Conservation (phyloP, 2,888 invertebrate species). For the Temnothorax ravouxi region DNA sequence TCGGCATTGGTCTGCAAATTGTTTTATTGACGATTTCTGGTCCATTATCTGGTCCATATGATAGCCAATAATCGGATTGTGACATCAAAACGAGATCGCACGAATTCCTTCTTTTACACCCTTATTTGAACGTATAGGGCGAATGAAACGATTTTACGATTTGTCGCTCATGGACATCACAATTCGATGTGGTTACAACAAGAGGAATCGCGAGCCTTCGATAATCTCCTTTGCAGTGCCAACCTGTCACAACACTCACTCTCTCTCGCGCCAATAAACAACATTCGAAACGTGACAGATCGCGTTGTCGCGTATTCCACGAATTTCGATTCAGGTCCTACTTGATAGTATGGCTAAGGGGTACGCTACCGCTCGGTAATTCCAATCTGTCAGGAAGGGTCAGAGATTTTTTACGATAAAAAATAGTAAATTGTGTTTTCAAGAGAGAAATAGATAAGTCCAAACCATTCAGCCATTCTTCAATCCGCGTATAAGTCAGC, state of each 20-base stretch:
- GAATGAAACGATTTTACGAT: neutral
- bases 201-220: neutral
- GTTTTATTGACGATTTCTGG: slow-evolving; percentile 17
- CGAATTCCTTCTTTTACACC: neutral
- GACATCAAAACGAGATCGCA: slow-evolving; percentile 1
- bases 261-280: neutral
- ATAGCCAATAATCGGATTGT: slow-evolving; percentile 32
- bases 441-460: too few relatives aligned
- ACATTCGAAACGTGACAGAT: slow-evolving; percentile 6
- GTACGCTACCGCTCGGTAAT: too few relatives aligned
- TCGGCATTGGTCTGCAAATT: slow-evolving; percentile 4
- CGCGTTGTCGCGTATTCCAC: neutral
- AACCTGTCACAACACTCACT: neutral
- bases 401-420: too few relatives aligned
- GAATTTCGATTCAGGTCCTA: slow-evolving; percentile 4
- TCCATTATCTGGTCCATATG: too few relatives aligned
- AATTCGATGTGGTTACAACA: slow-evolving; percentile 1
- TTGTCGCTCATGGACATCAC: neutral
- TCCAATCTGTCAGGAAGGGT: too few relatives aligned
- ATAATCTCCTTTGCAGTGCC: slow-evolving; percentile 22
- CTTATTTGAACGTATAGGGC: neutral
- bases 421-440: too few relatives aligned
- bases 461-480: too few relatives aligned
- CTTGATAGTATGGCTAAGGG: too few relatives aligned
- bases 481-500: too few relatives aligned